Conservation (phyloP, 2,113 vertebrate genomes). For the Nettapus auritus region DNA sequence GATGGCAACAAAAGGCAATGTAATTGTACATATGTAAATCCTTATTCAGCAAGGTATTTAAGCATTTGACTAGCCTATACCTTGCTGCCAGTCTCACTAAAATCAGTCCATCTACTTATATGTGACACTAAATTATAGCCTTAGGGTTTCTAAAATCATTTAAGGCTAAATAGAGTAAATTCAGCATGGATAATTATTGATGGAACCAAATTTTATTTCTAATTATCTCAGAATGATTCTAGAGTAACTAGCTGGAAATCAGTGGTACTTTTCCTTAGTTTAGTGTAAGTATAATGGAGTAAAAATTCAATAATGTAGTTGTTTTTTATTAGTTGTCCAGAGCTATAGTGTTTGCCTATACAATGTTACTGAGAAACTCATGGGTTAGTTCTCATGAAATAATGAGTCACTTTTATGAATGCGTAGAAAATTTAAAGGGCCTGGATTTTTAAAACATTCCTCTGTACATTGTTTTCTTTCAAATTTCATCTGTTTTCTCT, state of each 20-base stretch:
- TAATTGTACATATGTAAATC: not conserved
- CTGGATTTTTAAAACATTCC: not conserved
- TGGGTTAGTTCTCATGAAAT: not conserved
- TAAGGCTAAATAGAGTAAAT: not conserved
- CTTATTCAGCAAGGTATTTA: not conserved
- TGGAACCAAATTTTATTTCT: not conserved
- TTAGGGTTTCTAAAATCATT: not conserved
- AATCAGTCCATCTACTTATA: not conserved
- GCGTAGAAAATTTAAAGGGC: not conserved
- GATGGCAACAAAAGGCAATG: not conserved
- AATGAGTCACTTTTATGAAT: not conserved
- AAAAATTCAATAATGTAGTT: not conserved
- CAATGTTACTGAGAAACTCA: not conserved
- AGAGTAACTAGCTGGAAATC: not conserved
- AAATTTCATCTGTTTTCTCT: not conserved
- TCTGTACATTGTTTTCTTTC: not conserved
- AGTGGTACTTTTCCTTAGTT: not conserved
- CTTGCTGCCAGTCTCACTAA: not conserved
- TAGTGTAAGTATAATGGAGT: not conserved
- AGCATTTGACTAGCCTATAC: not conserved
- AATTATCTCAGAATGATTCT: not conserved
- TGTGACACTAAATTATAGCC: not conserved
- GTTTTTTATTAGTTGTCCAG: not conserved
- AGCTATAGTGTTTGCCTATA: not conserved
- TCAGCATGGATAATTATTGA: not conserved